Evolutionary conservation across 2,113 vertebrate species (phyloP), one percentile per base, ranked within the genome.

Genomic region (Pteropus alecto): DNA sequence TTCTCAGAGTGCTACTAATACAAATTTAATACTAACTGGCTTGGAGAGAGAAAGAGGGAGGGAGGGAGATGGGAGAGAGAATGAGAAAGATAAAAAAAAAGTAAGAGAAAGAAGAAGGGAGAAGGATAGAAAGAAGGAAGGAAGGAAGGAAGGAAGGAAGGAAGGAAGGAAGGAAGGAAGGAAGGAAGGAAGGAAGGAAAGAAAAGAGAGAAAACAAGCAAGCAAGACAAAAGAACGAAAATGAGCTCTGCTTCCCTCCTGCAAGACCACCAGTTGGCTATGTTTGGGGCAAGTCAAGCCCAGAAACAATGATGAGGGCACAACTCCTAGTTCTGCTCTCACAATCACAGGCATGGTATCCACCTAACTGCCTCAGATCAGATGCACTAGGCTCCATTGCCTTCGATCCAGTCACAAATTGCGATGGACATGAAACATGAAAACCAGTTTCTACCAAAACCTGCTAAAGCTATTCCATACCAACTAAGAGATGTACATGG

Each of bases 21-120:
- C 33, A 38, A 86, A n/a, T 19, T 10, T 41, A 51, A 82, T 84
- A 30, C 28, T 41, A 82, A 26, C 16, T 6, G 51, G 30, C 21
- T 41, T 77, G 60, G 43, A 30, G 78, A 51, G 46, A 22, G 68
- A 26, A 7, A 21, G 11, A 51, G 21, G 8, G 1, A 21, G 24
- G 21, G 19, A 74, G 0, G 2, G 0, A 63, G 35, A 41, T 2
- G n/a, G 12, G 54, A 4, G 48, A 21, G 3, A 28, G 11, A 33
- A 0, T 38, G 2, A 28, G 48, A 6, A 3, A 60, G 28, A 5
- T 28, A 3, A 2, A 6, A 1, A 19, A 6, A 1, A 6, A n/a
- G 9, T 21, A 16, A 30, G 26, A 21, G 1, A 15, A 15, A 21
- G 12, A 43, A 4, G 10, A 2, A 51, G 1, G 15, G 4, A 48